These are phyloP conservation scores for Meliscaeva auricollis DNA, from an alignment of 2,888 invertebrate species.

Conservation along the genomic window DNA sequence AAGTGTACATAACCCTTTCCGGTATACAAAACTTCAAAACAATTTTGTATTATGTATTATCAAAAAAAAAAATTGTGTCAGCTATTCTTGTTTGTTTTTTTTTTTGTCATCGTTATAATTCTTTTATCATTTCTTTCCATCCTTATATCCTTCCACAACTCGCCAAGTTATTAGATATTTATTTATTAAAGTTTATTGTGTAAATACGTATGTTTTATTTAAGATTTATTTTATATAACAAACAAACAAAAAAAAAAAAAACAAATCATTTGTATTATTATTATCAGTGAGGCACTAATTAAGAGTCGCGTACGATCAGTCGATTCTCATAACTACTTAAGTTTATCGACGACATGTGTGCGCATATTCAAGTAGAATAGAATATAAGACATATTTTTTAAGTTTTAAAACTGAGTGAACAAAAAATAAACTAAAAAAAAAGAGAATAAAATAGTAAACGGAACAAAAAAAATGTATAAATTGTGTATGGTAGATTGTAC, in stretches of 20 bases:
- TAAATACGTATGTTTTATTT: slow-evolving; percentile 59
- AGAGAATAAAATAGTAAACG: slow-evolving; percentile 12
- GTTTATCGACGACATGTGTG: slow-evolving; percentile 28
- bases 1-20: slow-evolving; percentile 57
- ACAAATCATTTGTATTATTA: slow-evolving; percentile 47
- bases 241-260: too few relatives aligned
- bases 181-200: slow-evolving; percentile 72
- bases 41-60: slow-evolving; percentile 49
- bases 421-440: slow-evolving; percentile 43
- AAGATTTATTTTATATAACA: slow-evolving; percentile 55
- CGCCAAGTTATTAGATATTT: slow-evolving; percentile 73
- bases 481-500: slow-evolving; percentile 60
- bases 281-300: slow-evolving; percentile 57
- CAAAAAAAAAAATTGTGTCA: slow-evolving; percentile 12
- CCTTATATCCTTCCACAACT: slow-evolving; percentile 47
- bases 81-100: slow-evolving; percentile 9
- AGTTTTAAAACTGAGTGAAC: slow-evolving; percentile 70
- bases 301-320: slow-evolving; percentile 48
- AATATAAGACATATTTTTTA: slow-evolving; percentile 58
- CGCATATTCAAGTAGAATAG: slow-evolving; percentile 52
- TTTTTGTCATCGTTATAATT: slow-evolving; percentile 12
- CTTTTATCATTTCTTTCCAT: slow-evolving; percentile 14
- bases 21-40: slow-evolving; percentile 23
- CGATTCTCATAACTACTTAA: slow-evolving; percentile 38
- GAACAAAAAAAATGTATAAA: slow-evolving; percentile 65